Evolutionary conservation across 2,888 invertebrate species (phyloP), one percentile per base, ranked within the genome.

Genomic region (Boloria euphrosyne): DNA sequence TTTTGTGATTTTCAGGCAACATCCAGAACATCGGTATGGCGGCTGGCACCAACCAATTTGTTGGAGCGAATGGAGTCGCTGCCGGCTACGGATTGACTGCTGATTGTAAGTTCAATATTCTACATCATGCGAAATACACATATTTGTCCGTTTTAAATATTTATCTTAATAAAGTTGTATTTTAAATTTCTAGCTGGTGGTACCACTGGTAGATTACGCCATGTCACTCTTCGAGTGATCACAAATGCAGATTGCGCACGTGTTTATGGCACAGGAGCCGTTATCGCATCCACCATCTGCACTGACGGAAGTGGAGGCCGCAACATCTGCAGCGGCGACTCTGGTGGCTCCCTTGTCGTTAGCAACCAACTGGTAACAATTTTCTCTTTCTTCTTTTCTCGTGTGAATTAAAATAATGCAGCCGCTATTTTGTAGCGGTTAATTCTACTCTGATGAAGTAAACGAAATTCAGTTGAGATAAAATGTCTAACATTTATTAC

Each of bases 241-340:
- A 72, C 77, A 22, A 89, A 89, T 72, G 44, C 67, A 0, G 70
- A 73, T 13, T 93, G 93, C 74, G 76, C 76, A 5, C 43, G 74
- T 4, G 71, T 73, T 13, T 93, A 81, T 75, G 80, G 85, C 0
- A 5, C 47, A 13, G 75, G 78, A 4, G 31, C 49, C 13, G 78
- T 92, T 14, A 74, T 78, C 4, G 68, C 65, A 0, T 76, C 76
- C 0, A 85, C 87, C 27, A 66, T 87, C 76, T 80, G 87, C 82
- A 78, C 81, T 70, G 76, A 81, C 76, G 80, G 80, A 62, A 70
- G 72, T 3, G 75, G 75, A 3, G 80, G 82, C 1, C 78, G 68
- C 58, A 83, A 86, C 46, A 83, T 86, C 2, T 93, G 93, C 77
- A 81, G 76, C 13, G 80, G 82, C 0, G 84, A 85, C 72, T 78